These are phyloP conservation scores for Microplitis demolitor DNA, from an alignment of 1,140 invertebrate genomes.

Conservation along the genomic window DNA sequence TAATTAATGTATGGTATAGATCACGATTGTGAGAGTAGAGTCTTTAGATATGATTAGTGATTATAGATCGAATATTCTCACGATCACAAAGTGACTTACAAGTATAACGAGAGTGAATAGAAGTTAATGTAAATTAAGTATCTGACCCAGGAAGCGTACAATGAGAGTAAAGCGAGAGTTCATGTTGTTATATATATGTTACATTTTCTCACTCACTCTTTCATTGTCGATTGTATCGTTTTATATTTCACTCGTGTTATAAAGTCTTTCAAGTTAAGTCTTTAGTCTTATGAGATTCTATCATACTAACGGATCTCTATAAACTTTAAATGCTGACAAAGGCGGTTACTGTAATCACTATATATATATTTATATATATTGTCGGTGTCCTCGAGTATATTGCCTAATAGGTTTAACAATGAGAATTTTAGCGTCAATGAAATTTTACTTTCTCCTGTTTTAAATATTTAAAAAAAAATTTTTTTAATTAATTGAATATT, in stretches of 20 bases:
- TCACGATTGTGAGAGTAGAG: constrained; percentile 22
- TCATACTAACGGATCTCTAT: constrained; percentile 21
- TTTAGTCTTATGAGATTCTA: not conserved
- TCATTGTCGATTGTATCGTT: not conserved
- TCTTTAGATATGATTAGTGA: constrained; percentile 4
- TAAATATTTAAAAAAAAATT: too few relatives aligned
- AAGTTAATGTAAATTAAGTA: constrained; percentile 16
- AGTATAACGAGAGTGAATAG: too few relatives aligned
- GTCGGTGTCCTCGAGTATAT: not conserved
- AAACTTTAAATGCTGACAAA: constrained; percentile 13
- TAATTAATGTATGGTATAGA: constrained; percentile 12
- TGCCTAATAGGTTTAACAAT: not conserved
- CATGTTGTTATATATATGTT: not conserved
- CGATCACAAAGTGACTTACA: constrained; percentile 10
- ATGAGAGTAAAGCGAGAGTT: too few relatives aligned
- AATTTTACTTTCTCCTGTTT: not conserved
- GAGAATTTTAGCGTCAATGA: not conserved
- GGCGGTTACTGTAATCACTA: not conserved
- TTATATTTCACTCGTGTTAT: not conserved
- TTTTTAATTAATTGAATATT: too few relatives aligned
- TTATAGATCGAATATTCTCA: constrained; percentile 26
- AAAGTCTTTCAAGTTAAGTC: not conserved
- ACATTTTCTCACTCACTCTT: not conserved
- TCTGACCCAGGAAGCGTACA: constrained; percentile 27
- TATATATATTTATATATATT: not conserved